Evolutionary conservation across 2,888 invertebrate species (phyloP), one percentile per base, ranked within the genome.

Genomic region (Acanthococcus lagerstroemiae): DNA sequence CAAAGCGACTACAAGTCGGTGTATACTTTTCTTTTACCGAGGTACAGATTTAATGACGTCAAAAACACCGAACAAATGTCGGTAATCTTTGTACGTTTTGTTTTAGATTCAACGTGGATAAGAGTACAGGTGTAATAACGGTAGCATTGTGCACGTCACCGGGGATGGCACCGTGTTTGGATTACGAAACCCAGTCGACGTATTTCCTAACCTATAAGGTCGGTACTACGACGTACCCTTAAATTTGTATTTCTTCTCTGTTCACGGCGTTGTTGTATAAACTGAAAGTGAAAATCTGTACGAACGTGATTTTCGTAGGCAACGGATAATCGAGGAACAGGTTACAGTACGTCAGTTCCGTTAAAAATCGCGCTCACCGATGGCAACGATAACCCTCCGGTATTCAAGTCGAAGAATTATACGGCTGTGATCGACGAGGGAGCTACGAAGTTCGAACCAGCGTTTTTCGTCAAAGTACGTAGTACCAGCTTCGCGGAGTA

Each of bases 311-410:
- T 25, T 67, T 74, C 75, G 5, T 75, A 90, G 88, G 92, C 91
- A 0, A 89, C 87, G 12, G 94, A 94, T 71, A 86, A 90, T 72
- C 84, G 86, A 69, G 92, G 91, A 0, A 80, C 81, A 19, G 92
- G 89, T 0, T 88, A 88, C 73, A 85, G 83, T 48, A 84, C 87
- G 0, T 85, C 87, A 26, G 88, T 89, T 0, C 86, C 90, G 0
- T 78, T 95, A 2, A 86, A 88, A 71, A 85, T 95, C 65, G 82
- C 84, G 0, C 79, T 95, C 1, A 82, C 81, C 0, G 94, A 94
- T 75, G 86, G 87, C 67, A 95, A 95, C 75, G 95, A 95, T 77
- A 93, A 91, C 74, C 83, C 90, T 0, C 95, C 95, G 0, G 80
- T 83, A 17, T 95, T 95, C 77, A 80, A 82, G 45, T 86, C 88